Conservation (phyloP, 2,113 vertebrate species). For the Laterallus jamaicensis region DNA sequence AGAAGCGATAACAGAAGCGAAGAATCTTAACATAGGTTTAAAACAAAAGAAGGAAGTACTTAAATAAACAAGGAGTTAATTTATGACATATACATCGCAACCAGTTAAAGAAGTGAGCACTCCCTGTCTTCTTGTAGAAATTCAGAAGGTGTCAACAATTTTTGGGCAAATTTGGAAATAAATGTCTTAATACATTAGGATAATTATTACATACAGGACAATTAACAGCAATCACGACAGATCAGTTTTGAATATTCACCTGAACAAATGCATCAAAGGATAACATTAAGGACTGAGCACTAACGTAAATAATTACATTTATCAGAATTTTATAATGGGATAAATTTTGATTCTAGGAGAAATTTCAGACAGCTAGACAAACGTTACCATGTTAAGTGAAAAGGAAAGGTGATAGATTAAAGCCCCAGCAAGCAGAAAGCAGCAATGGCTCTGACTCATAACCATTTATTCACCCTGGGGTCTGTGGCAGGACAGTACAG, state of each 20-base stretch:
- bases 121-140: not conserved
- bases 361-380: not conserved
- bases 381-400: not conserved
- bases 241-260: not conserved
- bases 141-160: not conserved
- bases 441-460: not conserved
- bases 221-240: not conserved
- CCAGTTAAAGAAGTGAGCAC: not conserved
- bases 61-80: not conserved
- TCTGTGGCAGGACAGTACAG: not conserved
- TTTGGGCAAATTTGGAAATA: not conserved
- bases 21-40: not conserved
- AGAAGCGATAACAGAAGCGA: not conserved
- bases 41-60: not conserved
- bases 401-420: not conserved
- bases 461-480: not conserved
- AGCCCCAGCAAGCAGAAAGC: not conserved
- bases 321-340: not conserved
- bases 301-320: fast-evolving
- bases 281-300: not conserved
- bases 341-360: not conserved
- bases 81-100: not conserved
- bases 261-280: not conserved
- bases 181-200: not conserved
- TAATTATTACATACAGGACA: not conserved